Conservation (phyloP, 2,797 vertebrate genomes). For the Artibeus jamaicensis region DNA sequence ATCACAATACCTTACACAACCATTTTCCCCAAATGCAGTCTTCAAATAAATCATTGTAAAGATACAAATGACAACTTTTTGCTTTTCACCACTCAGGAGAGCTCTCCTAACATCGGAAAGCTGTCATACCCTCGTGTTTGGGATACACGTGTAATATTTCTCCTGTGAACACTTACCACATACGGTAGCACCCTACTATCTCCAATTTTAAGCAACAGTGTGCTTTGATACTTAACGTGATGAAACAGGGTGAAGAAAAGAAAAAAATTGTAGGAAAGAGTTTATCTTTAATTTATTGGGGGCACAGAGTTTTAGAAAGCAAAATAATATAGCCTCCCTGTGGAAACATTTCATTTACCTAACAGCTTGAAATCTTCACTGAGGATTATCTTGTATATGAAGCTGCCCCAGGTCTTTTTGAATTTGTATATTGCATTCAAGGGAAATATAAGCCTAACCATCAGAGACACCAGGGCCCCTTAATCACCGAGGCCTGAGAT, state of each 20-base stretch:
- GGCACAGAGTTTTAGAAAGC: slow-evolving; percentile 50
- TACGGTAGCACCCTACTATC: neutral
- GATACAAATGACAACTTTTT: neutral
- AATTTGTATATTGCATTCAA: slow-evolving; percentile 56
- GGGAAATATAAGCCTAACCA: slow-evolving; percentile 58
- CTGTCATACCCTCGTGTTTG: neutral
- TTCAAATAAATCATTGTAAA: neutral
- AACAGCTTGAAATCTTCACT: slow-evolving; percentile 73
- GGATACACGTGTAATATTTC: neutral
- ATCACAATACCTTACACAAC: neutral
- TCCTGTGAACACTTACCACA: neutral
- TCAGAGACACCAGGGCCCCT: slow-evolving; percentile 26
- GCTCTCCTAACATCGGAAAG: neutral
- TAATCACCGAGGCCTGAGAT: slow-evolving; percentile 30
- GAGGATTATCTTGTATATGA: slow-evolving; percentile 56
- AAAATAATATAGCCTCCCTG: slow-evolving; percentile 39
- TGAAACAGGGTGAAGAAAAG: slow-evolving; percentile 2
- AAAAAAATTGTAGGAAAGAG: slow-evolving; percentile 55
- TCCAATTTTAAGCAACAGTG: neutral
- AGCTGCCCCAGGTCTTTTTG: neutral
- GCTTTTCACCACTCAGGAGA: neutral
- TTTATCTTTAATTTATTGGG: slow-evolving; percentile 69
- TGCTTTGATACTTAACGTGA: neutral
- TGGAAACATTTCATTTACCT: slow-evolving; percentile 73
- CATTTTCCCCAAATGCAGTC: neutral